Base-by-base conservation (phyloP, 2,113 vertebrate species). In the Cochlearius cochlearius region DNA sequence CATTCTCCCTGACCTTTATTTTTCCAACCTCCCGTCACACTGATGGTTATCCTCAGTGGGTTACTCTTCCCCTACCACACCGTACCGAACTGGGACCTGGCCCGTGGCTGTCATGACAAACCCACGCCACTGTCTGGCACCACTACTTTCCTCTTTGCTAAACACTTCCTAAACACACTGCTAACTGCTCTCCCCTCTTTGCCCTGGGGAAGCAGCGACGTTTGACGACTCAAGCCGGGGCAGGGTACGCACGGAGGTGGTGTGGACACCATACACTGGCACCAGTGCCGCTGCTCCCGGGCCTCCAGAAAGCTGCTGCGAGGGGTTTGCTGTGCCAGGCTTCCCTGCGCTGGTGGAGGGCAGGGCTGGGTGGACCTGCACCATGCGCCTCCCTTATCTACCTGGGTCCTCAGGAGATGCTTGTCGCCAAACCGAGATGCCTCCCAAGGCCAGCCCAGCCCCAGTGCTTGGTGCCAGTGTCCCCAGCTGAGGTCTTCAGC, bases 161-260 rank as follows among this genome's bases (percentile, higher is more conserved):
- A 75, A n/a, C 25, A 30, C 14, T 22, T 43, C 15, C 41, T 43
- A 43, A 43, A 43, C 41, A 43, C 41, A 43, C 41, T 15, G 15
- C 41, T 43, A 43, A 43, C 41, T 15, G 15, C 41, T 43, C 15
- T 43, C 41, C 41, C 41, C 15, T 43, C 41, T 5, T 43, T 43
- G 41, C 14, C 39, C 88, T 34, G 21, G 41, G 53, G 36, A 73
- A 74, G 15, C 1, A 1, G 20, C 1, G 1, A 55, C 0, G 3
- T 27, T 20, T 45, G 66, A 43, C 9, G 10, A 17, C n/a, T 67
- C 1, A 5, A 56, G 36, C 36, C 84, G 41, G 41, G 32, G 29
- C 55, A 75, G 45, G 32, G 45, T 5, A 45, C 1, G 1, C 55
- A 22, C 0, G 1, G 34, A 64, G 18, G 26, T 0, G 1, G 12